Evolutionary conservation across 2,888 invertebrate genomes (phyloP).

Genomic region (Drosophila parthenogenetica): DNA sequence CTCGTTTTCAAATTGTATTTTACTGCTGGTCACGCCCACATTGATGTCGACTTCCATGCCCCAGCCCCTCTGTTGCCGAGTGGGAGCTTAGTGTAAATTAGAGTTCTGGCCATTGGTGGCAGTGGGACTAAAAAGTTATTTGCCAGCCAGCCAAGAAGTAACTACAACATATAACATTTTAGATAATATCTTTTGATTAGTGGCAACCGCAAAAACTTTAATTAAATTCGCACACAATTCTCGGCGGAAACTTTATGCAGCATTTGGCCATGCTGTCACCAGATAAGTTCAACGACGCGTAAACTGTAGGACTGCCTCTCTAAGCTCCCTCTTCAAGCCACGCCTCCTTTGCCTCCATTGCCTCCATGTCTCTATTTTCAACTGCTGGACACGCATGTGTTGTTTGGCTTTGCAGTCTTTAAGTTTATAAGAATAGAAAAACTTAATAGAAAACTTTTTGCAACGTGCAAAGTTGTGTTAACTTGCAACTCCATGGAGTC

Average conservation of each 20-base stretch:
- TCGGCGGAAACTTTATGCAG: slow-evolving; percentile 72
- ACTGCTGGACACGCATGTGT: slow-evolving; percentile 51
- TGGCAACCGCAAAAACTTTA: slow-evolving; percentile 80
- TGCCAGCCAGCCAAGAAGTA: slow-evolving; percentile 41
- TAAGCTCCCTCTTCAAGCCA: background rate
- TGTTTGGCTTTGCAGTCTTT: slow-evolving; percentile 63
- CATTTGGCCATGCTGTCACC: slow-evolving; percentile 71
- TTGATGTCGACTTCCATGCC: too few species aligned
- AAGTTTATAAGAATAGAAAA: slow-evolving; percentile 61
- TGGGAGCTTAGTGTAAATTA: slow-evolving; percentile 62
- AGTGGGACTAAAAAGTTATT: slow-evolving; percentile 47
- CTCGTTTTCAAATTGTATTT: slow-evolving; percentile 28
- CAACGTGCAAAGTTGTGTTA: slow-evolving; percentile 58
- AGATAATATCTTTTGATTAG: slow-evolving; percentile 82
- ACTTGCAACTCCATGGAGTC: slow-evolving; percentile 33
- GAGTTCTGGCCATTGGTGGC: slow-evolving; percentile 22
- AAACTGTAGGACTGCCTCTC: slow-evolving; percentile 32
- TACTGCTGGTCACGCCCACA: slow-evolving; percentile 24
- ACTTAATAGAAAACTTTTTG: slow-evolving; percentile 65
- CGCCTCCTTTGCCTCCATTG: background rate
- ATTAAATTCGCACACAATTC: slow-evolving; percentile 78
- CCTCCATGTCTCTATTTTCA: background rate
- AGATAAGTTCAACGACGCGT: slow-evolving; percentile 72
- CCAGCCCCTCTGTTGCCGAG: background rate
- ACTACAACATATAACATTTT: slow-evolving; percentile 52